phyloP scores from a whole-genome alignment of 2,797 vertebrate species.

The Danio choprae region DNA sequence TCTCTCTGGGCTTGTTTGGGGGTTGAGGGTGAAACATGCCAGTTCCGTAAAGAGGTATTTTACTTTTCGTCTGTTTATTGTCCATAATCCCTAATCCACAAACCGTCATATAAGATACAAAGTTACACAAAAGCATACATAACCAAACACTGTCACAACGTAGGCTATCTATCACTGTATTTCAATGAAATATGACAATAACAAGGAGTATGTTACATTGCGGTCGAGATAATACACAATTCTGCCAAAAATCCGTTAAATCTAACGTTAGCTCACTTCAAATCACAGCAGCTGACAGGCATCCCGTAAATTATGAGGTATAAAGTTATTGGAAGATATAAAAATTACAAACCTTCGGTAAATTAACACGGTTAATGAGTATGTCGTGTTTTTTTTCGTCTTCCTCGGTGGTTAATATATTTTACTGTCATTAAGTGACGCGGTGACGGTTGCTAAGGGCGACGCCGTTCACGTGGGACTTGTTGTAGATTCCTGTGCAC shows the following conservation, averaged over 20 bases:
- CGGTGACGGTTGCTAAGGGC: constrained; percentile 72
- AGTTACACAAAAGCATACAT: not conserved
- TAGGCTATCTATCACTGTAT: not conserved
- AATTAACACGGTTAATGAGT: not conserved
- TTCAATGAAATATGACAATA: not conserved
- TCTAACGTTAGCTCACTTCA: not conserved
- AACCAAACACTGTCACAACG: not conserved
- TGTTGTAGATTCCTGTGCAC: constrained; percentile 30
- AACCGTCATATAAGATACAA: not conserved
- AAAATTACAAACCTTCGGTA: not conserved
- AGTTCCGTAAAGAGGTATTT: constrained; percentile 25
- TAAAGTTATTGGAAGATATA: not conserved
- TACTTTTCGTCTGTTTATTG: not conserved
- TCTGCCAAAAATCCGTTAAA: not conserved
- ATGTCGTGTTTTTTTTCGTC: constrained; percentile 8
- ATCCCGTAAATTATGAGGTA: not conserved
- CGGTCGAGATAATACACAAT: not conserved
- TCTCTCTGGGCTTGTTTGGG: constrained; percentile 49
- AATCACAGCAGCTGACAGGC: not conserved
- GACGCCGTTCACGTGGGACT: constrained; percentile 9
- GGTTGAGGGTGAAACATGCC: constrained; percentile 59
- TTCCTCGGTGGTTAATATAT: constrained; percentile 61
- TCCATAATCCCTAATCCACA: constrained; percentile 65
- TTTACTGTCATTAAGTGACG: constrained; percentile 40
- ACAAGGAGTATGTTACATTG: not conserved